Conservation (phyloP, 1,140 invertebrate species). For the Campoletis sonorensis region DNA sequence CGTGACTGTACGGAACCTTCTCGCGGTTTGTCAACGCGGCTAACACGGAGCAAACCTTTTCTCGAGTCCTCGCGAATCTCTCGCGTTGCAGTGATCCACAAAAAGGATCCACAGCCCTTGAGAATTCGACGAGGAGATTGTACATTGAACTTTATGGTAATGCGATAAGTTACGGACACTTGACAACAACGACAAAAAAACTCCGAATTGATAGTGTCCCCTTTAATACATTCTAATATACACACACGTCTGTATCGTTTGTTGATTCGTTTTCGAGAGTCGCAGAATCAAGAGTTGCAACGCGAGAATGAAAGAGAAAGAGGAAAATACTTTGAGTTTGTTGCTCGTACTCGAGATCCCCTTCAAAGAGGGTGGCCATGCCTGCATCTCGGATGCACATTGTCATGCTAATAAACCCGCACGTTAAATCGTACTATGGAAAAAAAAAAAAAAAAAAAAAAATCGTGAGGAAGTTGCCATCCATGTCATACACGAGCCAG, state of each 20-base stretch:
- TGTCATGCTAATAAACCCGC: conserved; percentile 52
- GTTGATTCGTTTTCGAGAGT: neutral
- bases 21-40: neutral
- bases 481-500: conserved; percentile 16
- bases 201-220: conserved; percentile 29
- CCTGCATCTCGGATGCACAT: conserved; percentile 21
- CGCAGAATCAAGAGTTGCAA: neutral
- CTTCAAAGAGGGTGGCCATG: conserved; percentile 22
- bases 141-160: conserved; percentile 52
- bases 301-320: neutral
- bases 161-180: neutral
- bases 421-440: conserved; percentile 48
- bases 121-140: conserved; percentile 17
- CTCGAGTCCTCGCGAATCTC: neutral
- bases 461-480: neutral
- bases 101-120: neutral
- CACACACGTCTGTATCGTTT: neutral
- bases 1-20: neutral
- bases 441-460: conserved; percentile 52
- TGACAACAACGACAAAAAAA: neutral
- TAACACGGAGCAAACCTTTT: neutral
- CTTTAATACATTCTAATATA: neutral
- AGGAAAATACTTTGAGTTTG: neutral
- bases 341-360: neutral
- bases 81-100: neutral